Evolutionary conservation across 2,797 vertebrate species (phyloP).

Genomic region (Danio choprae): DNA sequence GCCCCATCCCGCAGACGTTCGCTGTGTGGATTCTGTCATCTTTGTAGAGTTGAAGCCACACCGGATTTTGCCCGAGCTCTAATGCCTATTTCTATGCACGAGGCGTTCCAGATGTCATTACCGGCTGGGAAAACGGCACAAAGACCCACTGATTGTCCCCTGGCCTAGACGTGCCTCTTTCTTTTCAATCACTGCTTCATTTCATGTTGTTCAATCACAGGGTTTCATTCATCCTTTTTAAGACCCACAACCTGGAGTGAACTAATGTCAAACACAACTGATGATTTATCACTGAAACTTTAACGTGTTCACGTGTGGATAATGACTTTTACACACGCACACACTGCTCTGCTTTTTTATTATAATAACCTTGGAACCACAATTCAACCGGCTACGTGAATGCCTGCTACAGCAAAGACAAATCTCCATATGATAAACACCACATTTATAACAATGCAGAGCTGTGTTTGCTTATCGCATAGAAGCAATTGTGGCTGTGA

Average conservation of each 20-base stretch:
- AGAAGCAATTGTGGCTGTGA: conserved; percentile 9
- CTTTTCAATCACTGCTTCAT: conserved; percentile 59
- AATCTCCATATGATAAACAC: background rate
- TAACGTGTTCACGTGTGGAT: conserved; percentile 35
- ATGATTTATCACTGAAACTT: conserved; percentile 51
- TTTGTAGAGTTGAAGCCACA: conserved; percentile 51
- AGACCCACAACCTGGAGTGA: conserved; percentile 51
- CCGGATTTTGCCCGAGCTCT: conserved; percentile 53
- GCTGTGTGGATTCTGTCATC: conserved; percentile 62
- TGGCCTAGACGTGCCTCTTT: conserved; percentile 59
- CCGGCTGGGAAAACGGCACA: conserved; percentile 62
- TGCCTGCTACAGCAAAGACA: background rate
- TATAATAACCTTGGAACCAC: background rate
- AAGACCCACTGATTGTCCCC: conserved; percentile 65
- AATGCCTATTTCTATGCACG: conserved; percentile 64
- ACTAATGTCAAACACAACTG: conserved; percentile 51
- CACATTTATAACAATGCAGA: conserved; percentile 2
- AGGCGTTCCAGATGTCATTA: conserved; percentile 68
- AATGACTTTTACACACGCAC: conserved; percentile 20
- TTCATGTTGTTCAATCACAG: conserved; percentile 60
- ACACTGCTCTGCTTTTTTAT: background rate
- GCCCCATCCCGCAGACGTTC: conserved; percentile 57
- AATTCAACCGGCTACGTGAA: background rate
- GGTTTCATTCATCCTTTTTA: conserved; percentile 61
- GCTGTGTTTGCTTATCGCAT: background rate